Conservation (phyloP, 92 coral and sea anemone genomes). For the Epizoanthus rinbou region DNA sequence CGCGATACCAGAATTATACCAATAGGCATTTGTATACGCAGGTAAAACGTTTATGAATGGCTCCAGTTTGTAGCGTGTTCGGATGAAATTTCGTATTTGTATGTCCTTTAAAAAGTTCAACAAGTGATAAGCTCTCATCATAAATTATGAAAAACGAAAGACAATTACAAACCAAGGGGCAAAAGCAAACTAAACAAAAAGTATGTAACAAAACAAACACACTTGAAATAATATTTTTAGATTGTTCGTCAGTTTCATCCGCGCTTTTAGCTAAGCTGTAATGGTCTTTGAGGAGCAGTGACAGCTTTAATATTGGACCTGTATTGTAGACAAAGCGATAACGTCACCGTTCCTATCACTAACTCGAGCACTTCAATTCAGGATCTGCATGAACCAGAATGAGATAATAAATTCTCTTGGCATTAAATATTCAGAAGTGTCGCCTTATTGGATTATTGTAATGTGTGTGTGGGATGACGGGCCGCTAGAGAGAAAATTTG, state of each 20-base stretch:
- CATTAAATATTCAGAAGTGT: slow-evolving; percentile 37
- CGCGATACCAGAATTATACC: background rate
- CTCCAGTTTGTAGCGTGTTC: background rate
- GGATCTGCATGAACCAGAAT: slow-evolving; percentile 2
- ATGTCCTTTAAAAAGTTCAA: background rate
- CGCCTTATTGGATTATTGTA: slow-evolving; percentile 14
- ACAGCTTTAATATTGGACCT: slow-evolving; percentile 29
- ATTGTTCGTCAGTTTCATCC: background rate
- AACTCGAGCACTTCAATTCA: slow-evolving; percentile 16
- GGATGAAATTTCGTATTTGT: background rate
- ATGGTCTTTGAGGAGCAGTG: background rate
- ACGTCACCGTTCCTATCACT: slow-evolving; percentile 29
- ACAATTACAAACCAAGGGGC: slow-evolving; percentile 12
- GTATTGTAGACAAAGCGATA: slow-evolving; percentile 7
- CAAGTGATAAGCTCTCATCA: background rate
- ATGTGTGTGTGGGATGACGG: slow-evolving; percentile 6
- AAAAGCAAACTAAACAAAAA: background rate
- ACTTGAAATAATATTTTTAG: background rate
- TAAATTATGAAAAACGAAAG: slow-evolving; percentile 33
- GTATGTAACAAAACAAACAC: background rate
- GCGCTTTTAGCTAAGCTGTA: background rate
- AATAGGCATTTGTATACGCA: background rate
- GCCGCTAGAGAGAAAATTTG: background rate
- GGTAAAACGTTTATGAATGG: background rate
- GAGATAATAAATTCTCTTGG: background rate